These are phyloP conservation scores for Drosophila mauritiana DNA, from an alignment of 1,140 invertebrate genomes.

Conservation along the genomic window DNA sequence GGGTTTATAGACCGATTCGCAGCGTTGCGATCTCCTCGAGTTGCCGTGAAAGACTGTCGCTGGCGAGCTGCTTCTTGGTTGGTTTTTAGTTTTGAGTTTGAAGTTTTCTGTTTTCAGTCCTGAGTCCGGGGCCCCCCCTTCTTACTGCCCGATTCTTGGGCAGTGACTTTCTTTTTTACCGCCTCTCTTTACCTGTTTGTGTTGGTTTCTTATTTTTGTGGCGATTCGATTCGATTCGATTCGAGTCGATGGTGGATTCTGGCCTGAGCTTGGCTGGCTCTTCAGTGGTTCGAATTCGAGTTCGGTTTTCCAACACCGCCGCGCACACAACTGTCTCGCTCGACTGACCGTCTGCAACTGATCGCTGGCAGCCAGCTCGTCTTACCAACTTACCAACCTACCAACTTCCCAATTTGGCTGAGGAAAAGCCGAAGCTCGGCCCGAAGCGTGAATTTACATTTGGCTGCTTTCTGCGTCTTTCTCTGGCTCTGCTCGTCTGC, in stretches of 20 bases:
- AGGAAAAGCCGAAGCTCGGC: constrained; percentile 23
- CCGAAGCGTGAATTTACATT: constrained; percentile 45
- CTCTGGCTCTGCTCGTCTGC: no score
- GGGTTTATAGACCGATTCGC: constrained; percentile 45
- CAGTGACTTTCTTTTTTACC: constrained; percentile 58
- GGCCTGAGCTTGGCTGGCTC: constrained; percentile 41
- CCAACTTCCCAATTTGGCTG: constrained; percentile 19
- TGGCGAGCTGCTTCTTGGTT: constrained; percentile 71
- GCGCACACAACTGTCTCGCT: constrained; percentile 83
- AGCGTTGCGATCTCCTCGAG: constrained; percentile 65
- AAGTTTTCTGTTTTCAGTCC: constrained; percentile 22
- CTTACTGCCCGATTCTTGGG: constrained; percentile 60
- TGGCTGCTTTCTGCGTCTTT: constrained; percentile 30
- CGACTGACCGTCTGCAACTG: constrained; percentile 84
- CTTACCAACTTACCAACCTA: constrained; percentile 73
- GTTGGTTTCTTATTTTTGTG: constrained; percentile 3
- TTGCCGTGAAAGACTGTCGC: constrained; percentile 76
- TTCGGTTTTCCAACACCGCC: constrained; percentile 75
- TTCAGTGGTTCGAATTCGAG: constrained; percentile 32
- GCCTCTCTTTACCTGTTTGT: constrained; percentile 52
- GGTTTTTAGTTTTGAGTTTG: constrained; percentile 64
- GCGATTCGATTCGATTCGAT: constrained; percentile 37
- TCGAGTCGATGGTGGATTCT: constrained; percentile 41
- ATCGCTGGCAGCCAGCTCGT: constrained; percentile 71
- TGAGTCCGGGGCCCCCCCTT: constrained; percentile 39